A percentile compares a stretch with the other conserved stretches of the same genome.
Conservation (phyloP, 2,888 invertebrate species). For the Baccha elongata region DNA sequence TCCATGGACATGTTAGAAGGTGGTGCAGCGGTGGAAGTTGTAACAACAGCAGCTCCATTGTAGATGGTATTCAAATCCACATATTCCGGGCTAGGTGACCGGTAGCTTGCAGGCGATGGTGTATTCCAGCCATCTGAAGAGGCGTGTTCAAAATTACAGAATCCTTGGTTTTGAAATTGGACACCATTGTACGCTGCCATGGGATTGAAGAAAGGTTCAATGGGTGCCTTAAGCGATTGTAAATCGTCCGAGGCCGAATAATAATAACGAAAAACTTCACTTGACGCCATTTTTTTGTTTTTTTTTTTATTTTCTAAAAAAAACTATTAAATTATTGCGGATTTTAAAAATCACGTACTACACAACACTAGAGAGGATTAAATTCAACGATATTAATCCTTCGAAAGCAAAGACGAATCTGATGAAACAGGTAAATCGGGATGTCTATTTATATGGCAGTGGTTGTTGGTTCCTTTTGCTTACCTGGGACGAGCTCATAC, state of each 20-base stretch:
- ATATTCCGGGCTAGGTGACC: constrained; percentile 82
- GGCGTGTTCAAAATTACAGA: constrained; percentile 81
- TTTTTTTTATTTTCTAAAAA: not conserved
- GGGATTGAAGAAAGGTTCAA: constrained; percentile 80
- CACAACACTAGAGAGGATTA: constrained; percentile 41
- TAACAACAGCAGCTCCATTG: constrained; percentile 74
- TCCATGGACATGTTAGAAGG: constrained; percentile 51
- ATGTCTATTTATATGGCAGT: constrained; percentile 48
- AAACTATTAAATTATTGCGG: not conserved
- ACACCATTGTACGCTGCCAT: constrained; percentile 79
- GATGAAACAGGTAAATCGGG: constrained; percentile 59
- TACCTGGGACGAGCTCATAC: constrained; percentile 63
- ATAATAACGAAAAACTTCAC: constrained; percentile 82
- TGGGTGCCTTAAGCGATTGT: constrained; percentile 78
- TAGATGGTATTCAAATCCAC: constrained; percentile 81
- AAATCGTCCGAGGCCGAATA: constrained; percentile 81
- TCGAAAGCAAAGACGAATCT: constrained; percentile 73
- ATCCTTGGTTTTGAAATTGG: constrained; percentile 77
- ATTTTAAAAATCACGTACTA: constrained; percentile 39
- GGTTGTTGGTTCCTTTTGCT: constrained; percentile 9
- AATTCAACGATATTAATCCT: constrained; percentile 68
- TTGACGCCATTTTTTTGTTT: constrained; percentile 78
- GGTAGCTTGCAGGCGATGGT: constrained; percentile 82
- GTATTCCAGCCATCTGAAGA: constrained; percentile 82
- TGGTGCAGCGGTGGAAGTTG: constrained; percentile 11